Percentiles rank a stretch among this genome's conserved stretches.
Evolutionary conservation across 53 echinoderm and acorn worm genomes (phyloP).

Genomic region (Zoroaster sp.): DNA sequence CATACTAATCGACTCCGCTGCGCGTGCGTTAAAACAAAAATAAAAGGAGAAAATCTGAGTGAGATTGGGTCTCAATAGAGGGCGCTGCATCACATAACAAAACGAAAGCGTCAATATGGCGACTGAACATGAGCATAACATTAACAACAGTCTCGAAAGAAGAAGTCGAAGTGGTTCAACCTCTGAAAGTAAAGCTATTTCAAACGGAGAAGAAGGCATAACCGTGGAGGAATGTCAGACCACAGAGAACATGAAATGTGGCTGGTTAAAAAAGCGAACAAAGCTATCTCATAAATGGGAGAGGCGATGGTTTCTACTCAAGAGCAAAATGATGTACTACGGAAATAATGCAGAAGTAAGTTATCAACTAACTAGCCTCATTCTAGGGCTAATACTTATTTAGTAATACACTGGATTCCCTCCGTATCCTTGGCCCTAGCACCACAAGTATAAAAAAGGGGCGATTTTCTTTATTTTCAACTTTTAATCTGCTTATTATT

Average conservation of each 20-base stretch:
- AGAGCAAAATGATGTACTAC: constrained; percentile 74
- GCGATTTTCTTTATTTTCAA: too few relatives aligned
- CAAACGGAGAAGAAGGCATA: constrained; percentile 18
- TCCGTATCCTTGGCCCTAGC: too few relatives aligned
- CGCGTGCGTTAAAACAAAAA: too few relatives aligned
- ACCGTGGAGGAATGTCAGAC: too few relatives aligned
- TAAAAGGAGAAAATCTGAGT: too few relatives aligned
- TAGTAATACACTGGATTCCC: too few relatives aligned
- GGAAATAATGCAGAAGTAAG: constrained; percentile 79
- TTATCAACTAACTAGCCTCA: too few relatives aligned
- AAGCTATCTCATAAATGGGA: constrained; percentile 91
- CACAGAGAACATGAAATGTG: constrained; percentile 85
- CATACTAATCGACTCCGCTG: too few relatives aligned
- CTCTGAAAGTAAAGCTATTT: not conserved
- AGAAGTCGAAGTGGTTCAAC: not conserved
- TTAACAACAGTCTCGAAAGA: not conserved
- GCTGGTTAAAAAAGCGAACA: constrained; percentile 87
- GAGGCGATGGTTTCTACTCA: constrained; percentile 84
- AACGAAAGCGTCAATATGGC: not conserved
- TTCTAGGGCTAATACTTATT: too few relatives aligned
- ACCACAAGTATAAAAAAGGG: too few relatives aligned
- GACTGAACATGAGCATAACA: not conserved
- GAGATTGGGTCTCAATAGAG: too few relatives aligned
- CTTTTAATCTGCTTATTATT: too few relatives aligned
- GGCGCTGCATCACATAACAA: not conserved